Evolutionary conservation across 2,888 invertebrate species (phyloP).

Genomic region (Gymnocheta viridis): DNA sequence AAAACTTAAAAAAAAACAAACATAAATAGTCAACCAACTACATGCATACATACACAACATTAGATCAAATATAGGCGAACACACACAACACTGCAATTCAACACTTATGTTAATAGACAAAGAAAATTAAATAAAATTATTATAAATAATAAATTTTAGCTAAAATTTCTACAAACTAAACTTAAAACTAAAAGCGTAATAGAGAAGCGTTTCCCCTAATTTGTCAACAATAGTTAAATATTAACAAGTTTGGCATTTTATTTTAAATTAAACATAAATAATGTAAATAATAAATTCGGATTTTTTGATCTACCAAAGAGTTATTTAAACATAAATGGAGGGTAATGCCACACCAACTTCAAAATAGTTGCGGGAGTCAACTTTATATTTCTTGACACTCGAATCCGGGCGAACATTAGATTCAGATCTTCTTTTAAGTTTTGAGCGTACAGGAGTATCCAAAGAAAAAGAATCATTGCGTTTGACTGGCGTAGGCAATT

Average conservation of each 20-base stretch:
- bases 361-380: constrained; percentile 77
- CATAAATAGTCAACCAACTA: constrained; percentile 73
- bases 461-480: constrained; percentile 74
- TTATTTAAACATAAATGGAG: constrained; percentile 77
- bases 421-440: constrained; percentile 70
- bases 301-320: not conserved
- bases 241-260: constrained; percentile 34
- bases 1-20: constrained; percentile 39
- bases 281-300: constrained; percentile 37
- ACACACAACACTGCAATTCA: constrained; percentile 25
- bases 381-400: constrained; percentile 74
- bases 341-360: constrained; percentile 80
- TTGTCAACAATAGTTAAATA: constrained; percentile 75
- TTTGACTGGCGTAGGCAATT: constrained; percentile 73
- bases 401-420: constrained; percentile 21
- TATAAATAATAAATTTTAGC: constrained; percentile 43
- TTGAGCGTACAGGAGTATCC: constrained; percentile 75
- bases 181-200: constrained; percentile 80
- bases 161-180: constrained; percentile 59
- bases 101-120: constrained; percentile 58
- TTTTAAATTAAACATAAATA: constrained; percentile 7
- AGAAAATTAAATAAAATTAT: constrained; percentile 11
- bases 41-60: constrained; percentile 71
- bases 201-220: constrained; percentile 79
- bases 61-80: too few relatives aligned